phyloP scores from a whole-genome alignment of 2,888 invertebrate species.

The Noctua janthina region DNA sequence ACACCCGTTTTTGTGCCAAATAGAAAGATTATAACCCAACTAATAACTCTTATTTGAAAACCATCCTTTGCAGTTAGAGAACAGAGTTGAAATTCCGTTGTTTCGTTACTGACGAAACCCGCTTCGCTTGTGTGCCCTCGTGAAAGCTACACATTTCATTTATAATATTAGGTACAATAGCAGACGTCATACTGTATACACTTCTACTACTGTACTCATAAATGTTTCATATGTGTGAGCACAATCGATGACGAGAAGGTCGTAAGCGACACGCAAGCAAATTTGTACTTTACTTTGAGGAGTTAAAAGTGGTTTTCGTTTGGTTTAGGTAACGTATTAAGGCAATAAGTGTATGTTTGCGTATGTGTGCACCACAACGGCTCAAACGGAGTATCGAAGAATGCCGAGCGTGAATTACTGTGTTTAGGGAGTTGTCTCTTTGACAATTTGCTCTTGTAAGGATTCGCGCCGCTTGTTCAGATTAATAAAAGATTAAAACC shows the following conservation, averaged over 20 bases:
- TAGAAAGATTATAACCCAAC: constrained; percentile 69
- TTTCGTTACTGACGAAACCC: constrained; percentile 70
- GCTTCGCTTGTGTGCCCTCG: constrained; percentile 86
- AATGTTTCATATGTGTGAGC: constrained; percentile 83
- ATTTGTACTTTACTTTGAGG: constrained; percentile 61
- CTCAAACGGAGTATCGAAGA: constrained; percentile 88
- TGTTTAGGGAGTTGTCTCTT: constrained; percentile 88
- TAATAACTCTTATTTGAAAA: constrained; percentile 64
- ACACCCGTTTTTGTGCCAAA: constrained; percentile 78
- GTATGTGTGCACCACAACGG: constrained; percentile 83
- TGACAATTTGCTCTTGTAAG: constrained; percentile 87
- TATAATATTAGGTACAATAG: constrained; percentile 88
- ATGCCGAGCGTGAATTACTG: constrained; percentile 89
- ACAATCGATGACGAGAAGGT: constrained; percentile 68
- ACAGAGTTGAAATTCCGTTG: constrained; percentile 67
- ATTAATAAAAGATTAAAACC: constrained; percentile 69
- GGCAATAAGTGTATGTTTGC: constrained; percentile 82
- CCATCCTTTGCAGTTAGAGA: rapidly evolving
- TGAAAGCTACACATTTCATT: constrained; percentile 90
- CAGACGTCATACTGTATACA: constrained; percentile 88
- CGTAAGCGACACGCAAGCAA: constrained; percentile 64
- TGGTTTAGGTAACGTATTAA: constrained; percentile 71
- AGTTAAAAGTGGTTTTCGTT: constrained; percentile 62
- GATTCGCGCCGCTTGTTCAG: constrained; percentile 73
- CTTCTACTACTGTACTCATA: constrained; percentile 85